Evolutionary conservation across 2,797 vertebrate species (phyloP).

Genomic region (Pseudomugil gertrudae): DNA sequence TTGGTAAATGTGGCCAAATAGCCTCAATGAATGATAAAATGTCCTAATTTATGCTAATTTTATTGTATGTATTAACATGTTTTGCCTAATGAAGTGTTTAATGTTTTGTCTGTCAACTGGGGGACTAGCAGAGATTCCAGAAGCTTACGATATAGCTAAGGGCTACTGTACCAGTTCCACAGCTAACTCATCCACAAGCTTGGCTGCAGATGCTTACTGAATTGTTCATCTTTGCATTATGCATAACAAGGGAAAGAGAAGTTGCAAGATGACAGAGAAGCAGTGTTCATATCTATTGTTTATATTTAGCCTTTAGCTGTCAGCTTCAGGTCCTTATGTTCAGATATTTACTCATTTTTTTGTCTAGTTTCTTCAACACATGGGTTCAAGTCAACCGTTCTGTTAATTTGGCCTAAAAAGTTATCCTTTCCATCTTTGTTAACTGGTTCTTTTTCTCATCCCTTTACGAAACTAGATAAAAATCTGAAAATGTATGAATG

Average conservation of each 20-base stretch:
- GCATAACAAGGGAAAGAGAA: not conserved
- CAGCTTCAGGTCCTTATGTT: not conserved
- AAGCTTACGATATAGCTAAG: not conserved
- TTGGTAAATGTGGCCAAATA: not conserved
- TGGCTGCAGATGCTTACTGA: not conserved
- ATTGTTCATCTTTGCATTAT: not conserved
- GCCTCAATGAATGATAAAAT: not conserved
- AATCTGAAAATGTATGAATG: slow-evolving; percentile 20
- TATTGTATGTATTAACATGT: not conserved
- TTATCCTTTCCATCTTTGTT: not conserved
- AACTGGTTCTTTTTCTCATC: not conserved
- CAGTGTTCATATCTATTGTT: slow-evolving; percentile 2
- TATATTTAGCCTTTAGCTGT: not conserved
- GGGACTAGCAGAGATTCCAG: not conserved
- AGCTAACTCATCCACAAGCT: not conserved
- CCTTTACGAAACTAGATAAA: slow-evolving; percentile 2
- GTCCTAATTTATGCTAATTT: not conserved
- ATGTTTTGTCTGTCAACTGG: not conserved
- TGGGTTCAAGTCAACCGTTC: not conserved
- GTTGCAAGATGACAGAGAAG: not conserved
- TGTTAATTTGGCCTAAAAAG: not conserved
- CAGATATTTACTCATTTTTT: not conserved
- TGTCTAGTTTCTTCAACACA: not conserved
- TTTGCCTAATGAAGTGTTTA: not conserved
- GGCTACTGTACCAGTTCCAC: slow-evolving; percentile 1